Evolutionary conservation across 2,888 invertebrate species (phyloP), one percentile per base, ranked within the genome.

Genomic region (Scrobipalpa costella): DNA sequence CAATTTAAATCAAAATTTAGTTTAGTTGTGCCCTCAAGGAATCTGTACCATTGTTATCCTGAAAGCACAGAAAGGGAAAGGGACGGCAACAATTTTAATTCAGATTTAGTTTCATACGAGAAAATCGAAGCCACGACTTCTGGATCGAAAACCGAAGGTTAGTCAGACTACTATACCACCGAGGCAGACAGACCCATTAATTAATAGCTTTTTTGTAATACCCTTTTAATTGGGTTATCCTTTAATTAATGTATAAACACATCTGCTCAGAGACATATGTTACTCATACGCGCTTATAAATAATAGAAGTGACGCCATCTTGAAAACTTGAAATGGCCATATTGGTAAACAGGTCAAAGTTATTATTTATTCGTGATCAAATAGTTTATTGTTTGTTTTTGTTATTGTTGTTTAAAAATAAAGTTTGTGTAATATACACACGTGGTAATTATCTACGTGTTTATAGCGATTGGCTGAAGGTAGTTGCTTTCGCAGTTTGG

Each of bases 281-380:
- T 50, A 21, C 17, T 50, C 50, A 50, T 11, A 9, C 19, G 50
- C 50, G 15, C 7, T 7, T 17, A 11, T 50, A 50, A 50, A 50
- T 50, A 50, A 50, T 50, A 17, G 50, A 50, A 19, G 19, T 50
- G 50, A 50, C 50, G 19, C 50, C 19, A 50, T 50, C 44, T 44
- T 21, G 9, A 17, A 11, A 50, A 17, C 19, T 50, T 11, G 50
- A 50, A 50, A 50, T 17, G 11, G 1, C 50, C 50, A 21, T 50
- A 50, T 50, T 19, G 15, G 50, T 21, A 50, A 50, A 50, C 17
- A 9, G 50, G 50, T 50, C 50, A 50, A 50, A 50, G 50, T n/a
- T 50, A 50, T 50, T 44, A 50, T 19, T n/a, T 50, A 50, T 50
- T 44, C 44, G n/a, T 15, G 44, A 44, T 44, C 44, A 44, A 44